Conservation (phyloP, 2,797 vertebrate genomes). For the Hippoglossus hippoglossus region DNA sequence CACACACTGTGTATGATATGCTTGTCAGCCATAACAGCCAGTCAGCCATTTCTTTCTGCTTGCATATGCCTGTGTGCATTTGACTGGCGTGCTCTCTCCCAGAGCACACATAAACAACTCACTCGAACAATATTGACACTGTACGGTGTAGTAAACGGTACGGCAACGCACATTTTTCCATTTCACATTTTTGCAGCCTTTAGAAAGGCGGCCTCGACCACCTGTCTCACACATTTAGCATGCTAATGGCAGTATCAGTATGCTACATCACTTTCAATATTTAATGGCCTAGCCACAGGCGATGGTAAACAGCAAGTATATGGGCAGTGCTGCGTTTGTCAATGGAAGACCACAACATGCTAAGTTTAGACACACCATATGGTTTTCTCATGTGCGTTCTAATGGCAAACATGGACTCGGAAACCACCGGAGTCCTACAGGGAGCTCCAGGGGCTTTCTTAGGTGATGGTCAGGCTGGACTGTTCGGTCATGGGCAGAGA, state of each 20-base stretch:
- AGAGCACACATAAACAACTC: constrained; percentile 73
- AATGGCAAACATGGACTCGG: constrained; percentile 64
- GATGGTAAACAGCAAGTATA: constrained; percentile 73
- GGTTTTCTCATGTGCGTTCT: constrained; percentile 80
- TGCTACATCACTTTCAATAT: constrained; percentile 78
- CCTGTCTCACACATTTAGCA: constrained; percentile 80
- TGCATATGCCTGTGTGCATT: constrained; percentile 64
- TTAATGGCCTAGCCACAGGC: constrained; percentile 76
- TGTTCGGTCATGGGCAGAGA: constrained; percentile 35
- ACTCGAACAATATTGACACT: constrained; percentile 79
- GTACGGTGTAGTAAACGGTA: constrained; percentile 58
- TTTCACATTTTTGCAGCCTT: constrained; percentile 65
- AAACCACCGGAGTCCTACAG: constrained; percentile 55
- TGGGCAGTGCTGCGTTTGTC: constrained; percentile 64
- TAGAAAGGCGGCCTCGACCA: constrained; percentile 70
- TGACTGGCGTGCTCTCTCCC: constrained; percentile 65
- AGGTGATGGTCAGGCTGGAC: constrained; percentile 51
- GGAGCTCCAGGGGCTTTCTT: constrained; percentile 44
- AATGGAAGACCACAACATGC: constrained; percentile 75
- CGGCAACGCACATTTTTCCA: constrained; percentile 67
- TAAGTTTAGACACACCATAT: constrained; percentile 81
- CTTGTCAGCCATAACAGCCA: constrained; percentile 63
- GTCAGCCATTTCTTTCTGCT: constrained; percentile 63
- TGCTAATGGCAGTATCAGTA: constrained; percentile 76
- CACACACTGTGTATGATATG: constrained; percentile 59